Percentiles rank a stretch among this genome's conserved stretches.
Evolutionary conservation across 2,797 vertebrate genomes (phyloP).

Genomic region (Melanotaenia parkinsoni): DNA sequence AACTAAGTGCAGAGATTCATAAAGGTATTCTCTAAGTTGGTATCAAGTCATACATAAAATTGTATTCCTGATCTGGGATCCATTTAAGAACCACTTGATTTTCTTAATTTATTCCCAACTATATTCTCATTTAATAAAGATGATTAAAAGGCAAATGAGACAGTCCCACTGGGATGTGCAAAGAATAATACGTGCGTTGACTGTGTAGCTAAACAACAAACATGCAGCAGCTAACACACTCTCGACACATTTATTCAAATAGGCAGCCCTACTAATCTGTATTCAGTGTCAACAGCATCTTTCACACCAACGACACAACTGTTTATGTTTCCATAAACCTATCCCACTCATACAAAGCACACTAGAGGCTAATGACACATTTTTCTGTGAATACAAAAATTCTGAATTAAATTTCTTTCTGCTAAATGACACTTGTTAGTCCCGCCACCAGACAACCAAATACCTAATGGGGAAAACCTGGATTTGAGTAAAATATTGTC

Average conservation of each 20-base stretch:
- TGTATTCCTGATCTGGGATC: background rate
- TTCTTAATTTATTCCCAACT: background rate
- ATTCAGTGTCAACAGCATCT: conserved; percentile 5
- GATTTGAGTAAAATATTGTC: no score
- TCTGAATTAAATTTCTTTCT: no score
- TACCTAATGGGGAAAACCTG: no score
- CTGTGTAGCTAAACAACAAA: conserved; percentile 1
- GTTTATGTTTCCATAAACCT: background rate
- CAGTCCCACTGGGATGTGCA: background rate
- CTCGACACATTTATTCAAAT: background rate
- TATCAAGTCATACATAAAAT: background rate
- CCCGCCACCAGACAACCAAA: no score
- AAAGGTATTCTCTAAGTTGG: background rate
- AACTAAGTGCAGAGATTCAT: background rate
- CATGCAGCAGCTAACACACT: background rate
- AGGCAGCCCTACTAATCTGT: background rate
- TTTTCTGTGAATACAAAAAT: no score
- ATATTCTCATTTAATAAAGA: background rate
- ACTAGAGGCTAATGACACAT: no score
- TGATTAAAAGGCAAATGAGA: background rate
- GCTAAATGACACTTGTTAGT: no score
- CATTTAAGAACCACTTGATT: background rate
- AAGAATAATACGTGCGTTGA: background rate
- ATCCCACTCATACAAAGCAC: no score
- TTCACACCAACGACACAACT: background rate